phyloP scores from a whole-genome alignment of 2,113 vertebrate species.

The Azemiops feae region DNA sequence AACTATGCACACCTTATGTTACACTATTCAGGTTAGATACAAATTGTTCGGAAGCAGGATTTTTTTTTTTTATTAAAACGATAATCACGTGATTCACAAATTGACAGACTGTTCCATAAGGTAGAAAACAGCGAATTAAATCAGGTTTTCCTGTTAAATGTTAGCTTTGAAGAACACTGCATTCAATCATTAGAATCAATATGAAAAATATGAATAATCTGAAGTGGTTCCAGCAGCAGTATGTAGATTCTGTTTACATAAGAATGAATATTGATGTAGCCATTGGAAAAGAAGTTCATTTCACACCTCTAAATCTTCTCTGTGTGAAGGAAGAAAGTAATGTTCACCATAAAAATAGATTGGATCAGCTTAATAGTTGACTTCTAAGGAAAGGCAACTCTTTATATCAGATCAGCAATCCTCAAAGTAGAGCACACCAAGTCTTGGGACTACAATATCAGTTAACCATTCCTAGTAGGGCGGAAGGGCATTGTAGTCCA shows the following conservation, averaged over 20 bases:
- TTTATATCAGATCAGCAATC: not conserved
- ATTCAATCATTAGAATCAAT: conserved; percentile 54
- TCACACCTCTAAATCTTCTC: not conserved
- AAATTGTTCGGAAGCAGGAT: conserved; percentile 22
- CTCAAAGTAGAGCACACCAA: not conserved
- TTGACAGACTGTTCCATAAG: conserved; percentile 19
- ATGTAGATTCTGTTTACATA: not conserved
- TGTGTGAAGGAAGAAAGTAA: accelerated
- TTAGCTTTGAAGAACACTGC: conserved; percentile 54
- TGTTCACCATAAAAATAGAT: not conserved
- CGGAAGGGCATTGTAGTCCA: too few species aligned
- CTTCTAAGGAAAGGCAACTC: not conserved
- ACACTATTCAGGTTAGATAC: not conserved
- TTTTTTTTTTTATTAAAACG: conserved; percentile 26
- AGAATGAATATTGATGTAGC: conserved; percentile 21
- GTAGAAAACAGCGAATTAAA: conserved; percentile 39
- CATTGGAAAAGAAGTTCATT: not conserved
- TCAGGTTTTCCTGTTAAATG: conserved; percentile 44
- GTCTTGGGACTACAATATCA: not conserved
- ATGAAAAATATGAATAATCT: conserved; percentile 51
- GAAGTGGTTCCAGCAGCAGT: conserved; percentile 2
- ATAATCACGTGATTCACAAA: conserved; percentile 22
- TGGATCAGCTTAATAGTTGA: not conserved
- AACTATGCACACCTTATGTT: not conserved
- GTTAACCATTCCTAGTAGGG: not conserved